A percentile compares a stretch with the other conserved stretches of the same genome.
phyloP scores from a whole-genome alignment of 1,140 invertebrate genomes.

The Polyergus mexicanus region DNA sequence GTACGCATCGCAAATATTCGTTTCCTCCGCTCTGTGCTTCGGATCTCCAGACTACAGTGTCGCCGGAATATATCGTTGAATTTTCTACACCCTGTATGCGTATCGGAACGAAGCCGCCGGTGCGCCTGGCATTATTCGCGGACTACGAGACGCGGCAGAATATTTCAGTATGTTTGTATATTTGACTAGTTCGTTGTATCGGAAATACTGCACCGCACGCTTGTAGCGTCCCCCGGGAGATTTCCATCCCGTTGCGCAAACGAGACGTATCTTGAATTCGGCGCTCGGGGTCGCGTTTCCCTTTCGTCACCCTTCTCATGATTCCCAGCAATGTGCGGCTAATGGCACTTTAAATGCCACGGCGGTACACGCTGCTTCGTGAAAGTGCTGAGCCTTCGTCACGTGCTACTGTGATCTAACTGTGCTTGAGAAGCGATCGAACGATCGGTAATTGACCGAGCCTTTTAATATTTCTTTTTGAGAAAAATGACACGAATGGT shows the following conservation, averaged over 20 bases:
- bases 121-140: slow-evolving; percentile 57
- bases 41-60: slow-evolving; percentile 18
- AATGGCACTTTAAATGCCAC: slow-evolving; percentile 74
- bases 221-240: slow-evolving; percentile 4
- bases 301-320: slow-evolving; percentile 11
- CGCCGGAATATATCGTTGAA: slow-evolving; percentile 48
- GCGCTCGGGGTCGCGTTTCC: neutral
- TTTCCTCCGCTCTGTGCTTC: slow-evolving; percentile 39
- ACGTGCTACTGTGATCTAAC: slow-evolving; percentile 56
- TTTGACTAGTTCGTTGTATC: slow-evolving; percentile 66
- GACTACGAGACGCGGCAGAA: slow-evolving; percentile 57
- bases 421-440: slow-evolving; percentile 35
- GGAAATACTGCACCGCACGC: slow-evolving; percentile 60
- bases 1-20: slow-evolving; percentile 56
- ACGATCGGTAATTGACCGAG: slow-evolving; percentile 16
- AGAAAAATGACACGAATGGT: neutral
- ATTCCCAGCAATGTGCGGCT: slow-evolving; percentile 47
- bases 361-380: slow-evolving; percentile 60
- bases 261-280: slow-evolving; percentile 51
- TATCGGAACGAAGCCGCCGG: slow-evolving; percentile 49
- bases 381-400: slow-evolving; percentile 60
- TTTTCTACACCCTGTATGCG: slow-evolving; percentile 47
- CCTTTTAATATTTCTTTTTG: slow-evolving; percentile 16
- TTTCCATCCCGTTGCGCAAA: slow-evolving; percentile 10
- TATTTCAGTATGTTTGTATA: slow-evolving; percentile 70